Percentiles rank a stretch among this genome's conserved stretches.
Evolutionary conservation across 2,113 vertebrate species (phyloP).

Genomic region (Phainopepla nitens): DNA sequence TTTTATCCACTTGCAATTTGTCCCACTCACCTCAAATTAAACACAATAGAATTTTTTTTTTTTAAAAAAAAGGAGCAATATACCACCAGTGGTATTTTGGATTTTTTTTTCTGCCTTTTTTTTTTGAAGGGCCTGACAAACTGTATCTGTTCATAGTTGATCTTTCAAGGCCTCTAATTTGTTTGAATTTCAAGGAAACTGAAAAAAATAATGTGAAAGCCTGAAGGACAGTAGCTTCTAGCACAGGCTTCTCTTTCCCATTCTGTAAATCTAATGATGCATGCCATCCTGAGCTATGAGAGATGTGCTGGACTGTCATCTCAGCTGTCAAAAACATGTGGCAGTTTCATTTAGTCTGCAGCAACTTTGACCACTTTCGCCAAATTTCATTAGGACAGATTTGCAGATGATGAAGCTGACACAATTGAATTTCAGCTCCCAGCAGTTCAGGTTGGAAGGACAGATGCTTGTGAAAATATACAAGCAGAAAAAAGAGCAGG

Average conservation of each 20-base stretch:
- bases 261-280: conserved; percentile 1
- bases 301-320: neutral
- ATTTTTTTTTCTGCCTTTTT: neutral
- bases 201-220: neutral
- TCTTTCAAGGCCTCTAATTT: conserved; percentile 8
- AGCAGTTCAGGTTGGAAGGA: rapidly evolving
- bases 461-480: neutral
- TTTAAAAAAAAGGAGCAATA: neutral
- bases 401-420: neutral
- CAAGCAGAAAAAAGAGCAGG: neutral
- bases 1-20: neutral
- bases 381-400: conserved; percentile 16
- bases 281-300: neutral
- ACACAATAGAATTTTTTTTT: neutral
- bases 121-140: neutral
- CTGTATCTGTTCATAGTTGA: neutral
- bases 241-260: neutral
- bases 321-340: neutral
- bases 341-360: neutral
- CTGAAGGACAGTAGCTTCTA: neutral
- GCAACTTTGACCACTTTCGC: neutral
- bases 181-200: neutral
- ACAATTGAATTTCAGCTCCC: neutral
- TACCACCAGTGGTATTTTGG: neutral
- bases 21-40: neutral